Conservation (phyloP, 1,140 invertebrate genomes). For the Hylyphantes graminicola region DNA sequence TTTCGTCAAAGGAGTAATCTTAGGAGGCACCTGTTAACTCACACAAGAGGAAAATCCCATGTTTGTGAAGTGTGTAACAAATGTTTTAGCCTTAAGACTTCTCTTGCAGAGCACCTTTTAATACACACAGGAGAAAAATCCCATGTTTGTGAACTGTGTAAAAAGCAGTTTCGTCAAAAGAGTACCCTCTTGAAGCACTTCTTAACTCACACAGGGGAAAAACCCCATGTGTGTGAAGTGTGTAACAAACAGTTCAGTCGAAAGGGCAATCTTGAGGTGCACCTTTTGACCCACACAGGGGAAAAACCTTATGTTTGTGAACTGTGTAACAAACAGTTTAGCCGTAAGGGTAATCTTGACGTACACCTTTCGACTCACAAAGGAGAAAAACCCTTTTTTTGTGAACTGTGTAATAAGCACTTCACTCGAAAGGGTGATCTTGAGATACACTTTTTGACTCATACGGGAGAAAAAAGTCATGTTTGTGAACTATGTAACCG, state of each 20-base stretch:
- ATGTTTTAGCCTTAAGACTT: background rate
- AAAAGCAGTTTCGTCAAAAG: background rate
- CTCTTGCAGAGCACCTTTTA: background rate
- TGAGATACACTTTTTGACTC: background rate
- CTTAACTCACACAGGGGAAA: background rate
- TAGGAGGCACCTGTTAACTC: background rate
- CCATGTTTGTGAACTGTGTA: background rate
- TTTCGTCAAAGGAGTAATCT: background rate
- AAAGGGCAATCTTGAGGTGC: background rate
- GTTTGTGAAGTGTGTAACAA: background rate
- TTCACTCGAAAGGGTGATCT: background rate
- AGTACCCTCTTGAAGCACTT: background rate
- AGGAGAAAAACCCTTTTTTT: background rate
- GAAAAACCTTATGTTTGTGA: conserved; percentile 7
- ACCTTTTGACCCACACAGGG: background rate
- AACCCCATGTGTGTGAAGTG: background rate
- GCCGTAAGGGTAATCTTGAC: background rate
- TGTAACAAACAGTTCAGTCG: background rate
- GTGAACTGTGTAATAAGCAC: background rate
- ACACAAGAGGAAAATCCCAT: background rate
- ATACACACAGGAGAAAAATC: background rate
- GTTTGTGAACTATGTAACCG: background rate
- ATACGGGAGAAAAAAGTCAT: too few relatives aligned
- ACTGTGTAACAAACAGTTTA: background rate
- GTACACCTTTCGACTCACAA: background rate